Conservation (phyloP, 2,113 vertebrate genomes). For the Fulmarus glacialis region DNA sequence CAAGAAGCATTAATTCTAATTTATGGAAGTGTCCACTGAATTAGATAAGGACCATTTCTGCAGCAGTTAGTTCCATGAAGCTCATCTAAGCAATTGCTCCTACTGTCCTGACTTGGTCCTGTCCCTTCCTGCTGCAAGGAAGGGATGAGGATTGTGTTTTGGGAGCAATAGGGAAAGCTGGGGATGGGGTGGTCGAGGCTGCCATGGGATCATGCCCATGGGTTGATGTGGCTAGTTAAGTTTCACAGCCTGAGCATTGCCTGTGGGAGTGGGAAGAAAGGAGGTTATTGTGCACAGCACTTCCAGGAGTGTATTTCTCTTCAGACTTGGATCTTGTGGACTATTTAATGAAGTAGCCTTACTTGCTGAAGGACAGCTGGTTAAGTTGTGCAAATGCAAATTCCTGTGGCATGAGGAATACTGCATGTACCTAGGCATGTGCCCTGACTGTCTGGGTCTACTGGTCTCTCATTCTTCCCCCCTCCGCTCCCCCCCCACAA, state of each 20-base stretch:
- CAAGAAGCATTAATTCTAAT: not conserved
- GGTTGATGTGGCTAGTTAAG: not conserved
- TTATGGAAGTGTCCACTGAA: not conserved
- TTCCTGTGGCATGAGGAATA: not conserved
- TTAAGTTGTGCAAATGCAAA: not conserved
- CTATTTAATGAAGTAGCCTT: not conserved
- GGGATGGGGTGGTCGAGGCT: not conserved
- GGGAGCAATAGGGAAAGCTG: not conserved
- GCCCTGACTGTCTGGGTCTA: not conserved
- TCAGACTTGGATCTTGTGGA: not conserved
- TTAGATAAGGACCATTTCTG: not conserved
- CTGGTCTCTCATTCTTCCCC: not conserved
- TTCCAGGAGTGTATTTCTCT: not conserved
- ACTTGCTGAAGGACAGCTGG: not conserved
- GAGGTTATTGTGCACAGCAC: not conserved
- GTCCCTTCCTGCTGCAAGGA: not conserved
- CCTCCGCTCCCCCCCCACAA: fast-evolving
- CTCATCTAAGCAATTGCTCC: not conserved
- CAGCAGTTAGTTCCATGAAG: not conserved
- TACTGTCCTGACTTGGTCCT: not conserved
- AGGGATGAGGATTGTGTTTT: not conserved
- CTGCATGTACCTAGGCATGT: fast-evolving
- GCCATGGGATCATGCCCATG: fast-evolving
- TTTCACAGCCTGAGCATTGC: not conserved
- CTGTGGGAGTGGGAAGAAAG: not conserved